Evolutionary conservation across 2,888 invertebrate genomes (phyloP).

Genomic region (Biston stratarius): DNA sequence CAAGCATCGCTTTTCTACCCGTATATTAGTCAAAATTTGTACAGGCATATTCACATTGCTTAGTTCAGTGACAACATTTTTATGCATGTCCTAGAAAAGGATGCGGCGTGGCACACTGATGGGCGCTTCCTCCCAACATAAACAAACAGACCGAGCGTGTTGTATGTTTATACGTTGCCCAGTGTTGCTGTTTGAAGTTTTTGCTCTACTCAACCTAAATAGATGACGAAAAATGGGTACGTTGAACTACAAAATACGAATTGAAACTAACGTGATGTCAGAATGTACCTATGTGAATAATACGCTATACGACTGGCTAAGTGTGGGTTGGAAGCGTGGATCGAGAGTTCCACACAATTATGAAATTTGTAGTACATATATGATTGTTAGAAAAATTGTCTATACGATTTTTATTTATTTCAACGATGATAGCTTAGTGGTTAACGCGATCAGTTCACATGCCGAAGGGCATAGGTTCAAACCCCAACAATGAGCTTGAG

Average conservation of each 20-base stretch:
- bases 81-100: slow-evolving; percentile 3
- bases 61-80: neutral
- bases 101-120: slow-evolving; percentile 8
- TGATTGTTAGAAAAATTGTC: no score
- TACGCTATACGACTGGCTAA: neutral
- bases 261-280: slow-evolving; percentile 4
- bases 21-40: no score
- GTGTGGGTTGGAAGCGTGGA: neutral
- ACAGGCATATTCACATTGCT: neutral
- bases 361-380: no score
- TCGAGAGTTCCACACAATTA: no score
- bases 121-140: slow-evolving; percentile 18
- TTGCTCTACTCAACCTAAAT: slow-evolving; percentile 19
- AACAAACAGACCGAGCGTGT: neutral
- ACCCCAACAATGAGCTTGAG: no score
- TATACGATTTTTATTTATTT: no score
- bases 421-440: no score
- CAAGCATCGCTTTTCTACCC: no score
- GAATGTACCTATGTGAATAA: neutral
- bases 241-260: slow-evolving; percentile 7
- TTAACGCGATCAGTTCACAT: no score
- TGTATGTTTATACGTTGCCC: slow-evolving; percentile 13
- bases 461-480: no score
- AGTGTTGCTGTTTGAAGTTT: slow-evolving; percentile 17
- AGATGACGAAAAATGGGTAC: slow-evolving; percentile 10